Conservation (phyloP, 2,888 invertebrate genomes). For the Cyaniris semiargus region DNA sequence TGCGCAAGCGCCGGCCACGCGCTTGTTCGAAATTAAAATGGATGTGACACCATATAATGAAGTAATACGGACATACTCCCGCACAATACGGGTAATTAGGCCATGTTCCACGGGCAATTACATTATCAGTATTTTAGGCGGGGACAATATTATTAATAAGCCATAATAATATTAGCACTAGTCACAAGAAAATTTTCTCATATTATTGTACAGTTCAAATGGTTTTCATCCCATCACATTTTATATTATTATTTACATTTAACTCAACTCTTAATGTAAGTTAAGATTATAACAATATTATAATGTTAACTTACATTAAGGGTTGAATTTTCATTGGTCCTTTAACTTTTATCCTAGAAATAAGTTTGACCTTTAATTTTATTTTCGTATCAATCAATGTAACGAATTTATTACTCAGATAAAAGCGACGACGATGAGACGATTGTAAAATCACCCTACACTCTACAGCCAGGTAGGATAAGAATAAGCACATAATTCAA, state of each 20-base stretch:
- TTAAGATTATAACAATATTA: too few species aligned
- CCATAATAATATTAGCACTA: neutral
- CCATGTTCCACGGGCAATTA: conserved; percentile 55
- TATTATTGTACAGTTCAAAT: too few species aligned
- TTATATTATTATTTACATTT: neutral
- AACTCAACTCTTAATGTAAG: neutral
- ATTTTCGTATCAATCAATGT: too few species aligned
- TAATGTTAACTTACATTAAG: too few species aligned
- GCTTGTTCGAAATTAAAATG: conserved; percentile 50
- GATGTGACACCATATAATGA: conserved; percentile 53
- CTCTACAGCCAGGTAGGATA: too few species aligned
- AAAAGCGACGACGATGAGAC: too few species aligned
- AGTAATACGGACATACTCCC: conserved; percentile 45
- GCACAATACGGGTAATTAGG: conserved; percentile 46
- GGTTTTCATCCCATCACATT: neutral
- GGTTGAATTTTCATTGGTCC: too few species aligned
- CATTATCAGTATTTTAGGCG: neutral
- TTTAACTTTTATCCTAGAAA: too few species aligned
- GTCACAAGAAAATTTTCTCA: neutral
- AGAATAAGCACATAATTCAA: too few species aligned
- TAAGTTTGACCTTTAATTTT: too few species aligned
- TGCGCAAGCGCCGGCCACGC: conserved; percentile 61
- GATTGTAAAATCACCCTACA: too few species aligned
- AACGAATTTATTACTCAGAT: too few species aligned
- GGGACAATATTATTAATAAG: neutral